Percentiles rank a stretch among this genome's conserved stretches.
phyloP scores from a whole-genome alignment of 2,797 vertebrate genomes.

The Melanotaenia nigrans region DNA sequence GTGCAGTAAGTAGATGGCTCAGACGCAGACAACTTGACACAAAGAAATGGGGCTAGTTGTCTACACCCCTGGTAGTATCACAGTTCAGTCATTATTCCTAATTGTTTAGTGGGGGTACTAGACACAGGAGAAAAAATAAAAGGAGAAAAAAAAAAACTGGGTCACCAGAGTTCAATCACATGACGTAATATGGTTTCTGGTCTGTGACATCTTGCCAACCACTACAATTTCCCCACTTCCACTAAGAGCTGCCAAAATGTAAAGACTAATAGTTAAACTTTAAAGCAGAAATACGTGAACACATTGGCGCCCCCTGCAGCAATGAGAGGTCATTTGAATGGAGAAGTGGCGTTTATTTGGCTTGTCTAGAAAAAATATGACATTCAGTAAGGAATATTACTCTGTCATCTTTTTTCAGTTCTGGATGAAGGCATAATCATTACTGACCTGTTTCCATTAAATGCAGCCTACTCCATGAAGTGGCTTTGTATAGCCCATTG shows the following conservation, averaged over 20 bases:
- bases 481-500: slow-evolving; percentile 41
- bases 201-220: slow-evolving; percentile 64
- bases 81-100: slow-evolving; percentile 60
- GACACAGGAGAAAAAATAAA: slow-evolving; percentile 49
- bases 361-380: slow-evolving; percentile 19
- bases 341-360: slow-evolving; percentile 25
- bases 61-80: slow-evolving; percentile 51
- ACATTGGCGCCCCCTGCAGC: slow-evolving; percentile 51
- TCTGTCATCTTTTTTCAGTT: slow-evolving; percentile 41
- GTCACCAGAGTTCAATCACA: slow-evolving; percentile 61
- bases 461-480: slow-evolving; percentile 28
- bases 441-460: slow-evolving; percentile 38
- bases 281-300: slow-evolving; percentile 22
- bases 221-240: slow-evolving; percentile 66
- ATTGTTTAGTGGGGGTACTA: slow-evolving; percentile 61
- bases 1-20: slow-evolving; percentile 30
- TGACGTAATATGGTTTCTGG: slow-evolving; percentile 72
- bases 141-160: slow-evolving; percentile 49
- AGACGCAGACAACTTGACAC: slow-evolving; percentile 27
- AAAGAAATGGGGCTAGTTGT: slow-evolving; percentile 30
- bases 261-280: slow-evolving; percentile 37
- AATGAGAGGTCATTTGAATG: slow-evolving; percentile 14
- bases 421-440: slow-evolving; percentile 38
- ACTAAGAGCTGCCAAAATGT: slow-evolving; percentile 58
- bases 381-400: slow-evolving; percentile 21